Base-by-base conservation (phyloP, 2,888 invertebrate species). In the Drosophila mulleri region DNA sequence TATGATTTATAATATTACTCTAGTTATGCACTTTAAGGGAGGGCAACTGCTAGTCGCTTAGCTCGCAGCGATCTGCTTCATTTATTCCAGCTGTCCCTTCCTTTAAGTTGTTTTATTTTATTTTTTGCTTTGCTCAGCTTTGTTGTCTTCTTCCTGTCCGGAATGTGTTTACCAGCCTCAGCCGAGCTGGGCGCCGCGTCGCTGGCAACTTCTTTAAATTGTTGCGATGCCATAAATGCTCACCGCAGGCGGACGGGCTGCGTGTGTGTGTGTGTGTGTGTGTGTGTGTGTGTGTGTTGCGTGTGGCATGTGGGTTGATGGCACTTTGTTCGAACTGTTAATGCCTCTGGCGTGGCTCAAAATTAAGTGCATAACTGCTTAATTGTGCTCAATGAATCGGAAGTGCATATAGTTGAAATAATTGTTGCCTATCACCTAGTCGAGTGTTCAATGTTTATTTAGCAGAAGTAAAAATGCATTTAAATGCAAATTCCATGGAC, bases 191-290 rank as follows among this genome's bases (percentile, higher is more conserved):
- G 60, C 60, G 61, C 53, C 71, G 69, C 67, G 56, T 60, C 67
- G 68, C 71, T 58, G 77, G 82, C 72, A 85, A 88, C 83, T 85
- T 82, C 75, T 85, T 88, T 54, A 88, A 88, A 84, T 88, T 85
- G 68, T 78, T 82, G 70, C 76, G 75, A 85, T 84, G 69, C 83
- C 88, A 80, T 78, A 88, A 88, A 80, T 78, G 75, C 60, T 62
- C 62, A 42, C 20, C 41, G 50, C 52, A 14, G 2, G 18, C 26
- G 2, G 16, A 12, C 32, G 6, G 66, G 54, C 23, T 57, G 53
- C 37, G 47, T 45, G 42, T 37, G 58, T 26, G 26, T 26, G 26
- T 26, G 20, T 23, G 20, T 57, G 53, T 35, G 47, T 45, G 42
- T 41, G 58, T 23, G 20, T 48, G 39, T 42, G 83, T 7, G 26